Base-by-base conservation (phyloP, 2,888 invertebrate genomes). In the Leucozona laternaria region DNA sequence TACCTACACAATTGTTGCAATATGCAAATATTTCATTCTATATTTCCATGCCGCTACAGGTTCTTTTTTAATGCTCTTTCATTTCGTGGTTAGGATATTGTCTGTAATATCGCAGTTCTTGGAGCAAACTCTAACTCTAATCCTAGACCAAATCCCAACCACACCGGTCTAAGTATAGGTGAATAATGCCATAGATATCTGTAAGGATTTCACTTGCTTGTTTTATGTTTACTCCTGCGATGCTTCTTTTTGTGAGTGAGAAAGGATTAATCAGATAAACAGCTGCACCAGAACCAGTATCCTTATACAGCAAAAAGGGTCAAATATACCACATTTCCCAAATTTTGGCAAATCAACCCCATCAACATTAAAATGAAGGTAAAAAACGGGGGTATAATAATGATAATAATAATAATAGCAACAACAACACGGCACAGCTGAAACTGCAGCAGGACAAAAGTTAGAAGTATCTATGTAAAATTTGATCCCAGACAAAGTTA, bases 401-500 rank as follows among this genome's bases (percentile, higher is more conserved):
- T 53, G 13, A 50, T 25, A 25, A 25, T 53, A 53, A 25, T 53
- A 15, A 25, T 53, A 25, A 50, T 4, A 50, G 25, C 48, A 48
- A 50, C 2, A 50, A 50, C 13, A 53, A 25, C 53, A 10, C 20
- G 11, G 20, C 11, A 20, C 17, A 58, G 17, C 34, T 58, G 20
- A 58, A 58, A 6, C 58, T 17, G 58, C 58, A 57, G 48, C 11
- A 55, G 55, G n/a, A 31, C 11, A 20, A 31, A 34, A 58, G 34
- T 34, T 20, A 6, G 2, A 17, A 34, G 34, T 20, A 58, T 58
- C 37, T 37, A 15, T n/a, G n/a, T 28, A 31, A 37, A 60, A 60
- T 37, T 34, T 37, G 17, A 60, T 34, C 37, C 58, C 4, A 37
- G 58, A 37, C 15, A 60, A 60, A 60, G 58, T 60, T 60, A 22